Percentiles rank a stretch among this genome's conserved stretches.
Conservation (phyloP, 2,888 invertebrate species). For the Argynnis bischoffii region DNA sequence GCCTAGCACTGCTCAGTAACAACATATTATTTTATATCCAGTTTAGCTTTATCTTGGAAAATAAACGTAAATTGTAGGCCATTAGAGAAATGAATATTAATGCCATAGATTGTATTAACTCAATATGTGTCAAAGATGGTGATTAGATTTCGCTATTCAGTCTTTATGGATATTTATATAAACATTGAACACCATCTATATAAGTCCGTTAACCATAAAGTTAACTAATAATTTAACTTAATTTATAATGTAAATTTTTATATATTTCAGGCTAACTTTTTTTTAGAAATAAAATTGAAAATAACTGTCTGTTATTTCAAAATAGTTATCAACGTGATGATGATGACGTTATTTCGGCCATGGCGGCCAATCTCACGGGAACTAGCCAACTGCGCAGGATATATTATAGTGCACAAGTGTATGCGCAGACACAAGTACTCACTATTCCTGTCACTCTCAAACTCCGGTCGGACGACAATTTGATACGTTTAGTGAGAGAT, state of each 20-base stretch:
- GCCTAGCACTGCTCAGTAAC: conserved; percentile 25
- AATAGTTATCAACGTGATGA: too few relatives aligned
- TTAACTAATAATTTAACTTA: background rate
- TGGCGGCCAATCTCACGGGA: too few relatives aligned
- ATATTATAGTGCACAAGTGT: too few relatives aligned
- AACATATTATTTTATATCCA: conserved; percentile 37
- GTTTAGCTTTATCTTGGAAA: conserved; percentile 35
- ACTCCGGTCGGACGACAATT: too few relatives aligned
- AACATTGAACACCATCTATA: conserved; percentile 4
- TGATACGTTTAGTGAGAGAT: too few relatives aligned
- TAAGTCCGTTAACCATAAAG: background rate
- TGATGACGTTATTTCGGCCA: too few relatives aligned
- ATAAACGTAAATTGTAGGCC: conserved; percentile 38
- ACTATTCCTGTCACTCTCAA: too few relatives aligned
- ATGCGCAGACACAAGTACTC: too few relatives aligned
- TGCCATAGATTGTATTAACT: conserved; percentile 32
- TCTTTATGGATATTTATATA: conserved; percentile 27
- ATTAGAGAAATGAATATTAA: conserved; percentile 37
- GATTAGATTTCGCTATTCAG: conserved; percentile 31
- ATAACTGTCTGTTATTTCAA: too few relatives aligned
- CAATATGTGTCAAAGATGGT: conserved; percentile 31
- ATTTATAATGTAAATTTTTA: background rate
- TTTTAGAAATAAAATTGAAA: too few relatives aligned
- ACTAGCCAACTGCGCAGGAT: too few relatives aligned
- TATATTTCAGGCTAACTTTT: background rate